These are phyloP conservation scores for Helobdella robusta DNA, from an alignment of 2,888 invertebrate species.

Conservation along the genomic window DNA sequence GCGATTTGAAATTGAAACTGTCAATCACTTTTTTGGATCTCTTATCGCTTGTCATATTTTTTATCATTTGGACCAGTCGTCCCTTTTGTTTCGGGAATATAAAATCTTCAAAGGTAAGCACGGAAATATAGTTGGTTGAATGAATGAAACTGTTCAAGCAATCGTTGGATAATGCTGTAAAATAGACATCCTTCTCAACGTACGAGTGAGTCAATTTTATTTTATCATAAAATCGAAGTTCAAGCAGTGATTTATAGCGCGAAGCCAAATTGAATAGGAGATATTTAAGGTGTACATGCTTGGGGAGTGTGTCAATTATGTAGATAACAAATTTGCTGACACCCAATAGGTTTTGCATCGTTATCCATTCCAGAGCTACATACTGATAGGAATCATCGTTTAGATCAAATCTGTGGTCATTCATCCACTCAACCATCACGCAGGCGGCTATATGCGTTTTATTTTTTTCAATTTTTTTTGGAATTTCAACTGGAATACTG, in stretches of 20 bases:
- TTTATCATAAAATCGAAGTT: not conserved
- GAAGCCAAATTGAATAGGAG: not conserved
- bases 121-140: constrained; percentile 28
- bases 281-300: not conserved
- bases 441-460: no score
- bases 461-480: no score
- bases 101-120: constrained; percentile 32
- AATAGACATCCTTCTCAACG: not conserved
- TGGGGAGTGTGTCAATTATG: constrained; percentile 7
- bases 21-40: not conserved
- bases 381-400: no score
- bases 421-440: no score
- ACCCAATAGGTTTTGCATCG: constrained; percentile 19
- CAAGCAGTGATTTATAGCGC: not conserved
- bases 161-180: constrained; percentile 28
- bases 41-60: not conserved
- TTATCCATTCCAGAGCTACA: constrained; percentile 23
- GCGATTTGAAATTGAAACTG: constrained; percentile 28
- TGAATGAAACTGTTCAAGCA: constrained; percentile 34
- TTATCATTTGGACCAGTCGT: constrained; percentile 13
- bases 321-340: constrained; percentile 10
- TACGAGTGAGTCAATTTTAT: not conserved
- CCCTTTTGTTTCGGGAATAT: constrained; percentile 30
- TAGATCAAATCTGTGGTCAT: no score
- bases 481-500: no score